phyloP scores from a whole-genome alignment of 2,113 vertebrate genomes.

The Halcyon senegalensis region DNA sequence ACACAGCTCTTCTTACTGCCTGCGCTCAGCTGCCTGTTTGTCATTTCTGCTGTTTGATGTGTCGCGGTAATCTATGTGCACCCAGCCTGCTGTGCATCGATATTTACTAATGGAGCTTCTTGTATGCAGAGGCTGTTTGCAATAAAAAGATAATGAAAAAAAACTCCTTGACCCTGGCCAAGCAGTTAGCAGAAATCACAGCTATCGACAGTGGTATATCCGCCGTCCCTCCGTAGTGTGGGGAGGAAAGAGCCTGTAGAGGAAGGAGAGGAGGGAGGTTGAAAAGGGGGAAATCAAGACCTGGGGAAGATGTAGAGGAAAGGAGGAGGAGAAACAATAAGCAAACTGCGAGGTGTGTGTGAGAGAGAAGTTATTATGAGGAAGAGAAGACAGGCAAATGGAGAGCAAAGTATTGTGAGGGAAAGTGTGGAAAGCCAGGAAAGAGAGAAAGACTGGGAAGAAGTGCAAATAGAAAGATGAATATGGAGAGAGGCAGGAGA shows the following conservation, averaged over 20 bases:
- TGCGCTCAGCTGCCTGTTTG: constrained; percentile 34
- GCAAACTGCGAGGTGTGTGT: not conserved
- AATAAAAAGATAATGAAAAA: constrained; percentile 65
- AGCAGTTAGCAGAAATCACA: constrained; percentile 44
- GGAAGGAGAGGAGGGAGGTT: not conserved
- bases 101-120: constrained; percentile 72
- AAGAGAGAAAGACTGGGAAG: not conserved
- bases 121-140: constrained; percentile 48
- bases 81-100: constrained; percentile 61
- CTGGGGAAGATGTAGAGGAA: not conserved
- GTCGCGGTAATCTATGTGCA: constrained; percentile 34
- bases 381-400: not conserved
- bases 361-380: not conserved
- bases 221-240: not conserved
- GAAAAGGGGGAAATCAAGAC: not conserved
- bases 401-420: not conserved
- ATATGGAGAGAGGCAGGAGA: not conserved
- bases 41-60: constrained; percentile 64
- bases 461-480: not conserved
- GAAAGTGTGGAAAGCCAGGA: not conserved
- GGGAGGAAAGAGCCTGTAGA: not conserved
- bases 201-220: not conserved
- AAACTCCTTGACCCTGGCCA: constrained; percentile 54
- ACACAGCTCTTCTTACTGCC: not conserved
- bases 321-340: not conserved